Base-by-base conservation (phyloP, 2,113 vertebrate genomes). In the Phaethon lepturus region DNA sequence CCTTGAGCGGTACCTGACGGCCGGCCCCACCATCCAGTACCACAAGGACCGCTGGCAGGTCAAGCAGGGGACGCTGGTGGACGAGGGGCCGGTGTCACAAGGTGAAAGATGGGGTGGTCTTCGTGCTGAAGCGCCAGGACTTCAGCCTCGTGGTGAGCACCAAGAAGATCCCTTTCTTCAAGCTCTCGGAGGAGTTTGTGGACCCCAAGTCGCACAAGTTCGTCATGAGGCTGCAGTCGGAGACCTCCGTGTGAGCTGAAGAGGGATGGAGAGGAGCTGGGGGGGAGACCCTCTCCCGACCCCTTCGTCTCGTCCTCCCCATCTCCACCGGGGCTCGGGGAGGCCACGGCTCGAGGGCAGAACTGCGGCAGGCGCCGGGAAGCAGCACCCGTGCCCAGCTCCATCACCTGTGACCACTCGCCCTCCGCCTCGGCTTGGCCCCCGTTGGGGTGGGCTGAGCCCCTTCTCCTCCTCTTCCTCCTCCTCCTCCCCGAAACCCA, bases 121-220 rank as follows among this genome's bases (percentile, higher is more conserved):
- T 99, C 64, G 98, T 99, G 26, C 97, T 99, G 42, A 99, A 99
- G 22, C 99, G 99, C 88, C 98, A 98, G 45, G 99, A 99, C 98
- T 99, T 99, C 97, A 99, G 99, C 82, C 98, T 99, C 67, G 99
- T 99, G 63, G 99, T 99, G 90, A 99, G 98, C 86, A 97, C 99
- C 90, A 99, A 98, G 92, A 99, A 98, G 60, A 99, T 99, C 66
- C 99, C 99, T 1, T 99, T 99, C 98, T 98, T 99, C 94, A 99
- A 99, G 62, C 98, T 99, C 59, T 98, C 99, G 0, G 99, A 99
- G 98, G 99, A 99, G 88, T 99, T 99, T 20, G 99, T 99, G 93
- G 99, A 99, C 98, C 99, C 99, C 66, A 99, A 99, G 96, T 99
- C 99, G 7, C 99, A 99, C 98, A 99, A 99, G 97, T 99, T 99